Evolutionary conservation across 2,797 vertebrate species (phyloP).

Genomic region (Petrocephalus schoutedeni): DNA sequence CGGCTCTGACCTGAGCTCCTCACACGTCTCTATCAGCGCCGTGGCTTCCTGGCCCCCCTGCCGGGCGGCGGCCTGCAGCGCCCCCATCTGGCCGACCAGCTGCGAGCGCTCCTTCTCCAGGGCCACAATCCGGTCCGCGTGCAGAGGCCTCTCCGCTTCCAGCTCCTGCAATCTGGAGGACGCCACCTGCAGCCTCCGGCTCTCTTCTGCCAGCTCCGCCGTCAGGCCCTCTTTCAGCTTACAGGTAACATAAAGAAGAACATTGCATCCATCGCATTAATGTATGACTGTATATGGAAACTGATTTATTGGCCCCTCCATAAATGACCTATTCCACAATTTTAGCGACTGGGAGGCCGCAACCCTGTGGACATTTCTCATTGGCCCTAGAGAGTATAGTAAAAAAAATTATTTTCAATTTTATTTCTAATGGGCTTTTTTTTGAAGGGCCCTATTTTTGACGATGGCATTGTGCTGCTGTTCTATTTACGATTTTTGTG

Average conservation of each 20-base stretch:
- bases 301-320: background rate
- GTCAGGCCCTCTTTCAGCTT: slow-evolving; percentile 56
- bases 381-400: background rate
- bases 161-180: slow-evolving; percentile 51
- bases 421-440: background rate
- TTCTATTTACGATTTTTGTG: background rate
- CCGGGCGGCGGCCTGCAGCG: slow-evolving; percentile 37
- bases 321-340: background rate
- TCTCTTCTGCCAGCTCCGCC: slow-evolving; percentile 49
- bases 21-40: slow-evolving; percentile 41
- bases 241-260: slow-evolving; percentile 14
- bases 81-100: slow-evolving; percentile 55
- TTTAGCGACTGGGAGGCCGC: background rate
- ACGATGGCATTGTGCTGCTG: background rate
- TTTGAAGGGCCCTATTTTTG: background rate
- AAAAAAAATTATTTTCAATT: background rate
- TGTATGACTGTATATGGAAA: background rate
- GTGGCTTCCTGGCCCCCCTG: slow-evolving; percentile 39
- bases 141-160: slow-evolving; percentile 45
- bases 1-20: slow-evolving; percentile 48
- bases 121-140: slow-evolving; percentile 41
- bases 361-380: background rate
- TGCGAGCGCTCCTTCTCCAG: slow-evolving; percentile 50
- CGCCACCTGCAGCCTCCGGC: slow-evolving; percentile 39
- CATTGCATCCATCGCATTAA: background rate